Conservation (phyloP, 2,113 vertebrate genomes). For the Cyprinodon brontotheroides region DNA sequence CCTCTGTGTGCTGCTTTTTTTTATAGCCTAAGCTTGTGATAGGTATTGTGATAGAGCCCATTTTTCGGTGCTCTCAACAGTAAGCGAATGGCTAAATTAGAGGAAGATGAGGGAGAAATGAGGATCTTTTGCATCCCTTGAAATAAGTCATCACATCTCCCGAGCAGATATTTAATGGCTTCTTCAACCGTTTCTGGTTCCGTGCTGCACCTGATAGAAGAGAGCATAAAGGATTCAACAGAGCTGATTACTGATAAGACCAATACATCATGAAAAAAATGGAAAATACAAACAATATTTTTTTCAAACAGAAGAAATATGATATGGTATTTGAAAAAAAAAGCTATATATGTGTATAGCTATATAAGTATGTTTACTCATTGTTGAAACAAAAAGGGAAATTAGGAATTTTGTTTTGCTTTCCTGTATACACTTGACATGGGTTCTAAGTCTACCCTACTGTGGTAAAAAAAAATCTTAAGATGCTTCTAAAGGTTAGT, state of each 20-base stretch:
- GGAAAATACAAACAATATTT: not conserved
- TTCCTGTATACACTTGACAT: too few relatives aligned
- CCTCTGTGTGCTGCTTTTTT: slow-evolving; percentile 58
- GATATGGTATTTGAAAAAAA: too few relatives aligned
- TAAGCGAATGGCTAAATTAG: slow-evolving; percentile 69
- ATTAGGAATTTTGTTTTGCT: too few relatives aligned
- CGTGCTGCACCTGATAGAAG: slow-evolving; percentile 9
- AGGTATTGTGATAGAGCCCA: slow-evolving; percentile 67
- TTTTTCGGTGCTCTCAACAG: slow-evolving; percentile 54
- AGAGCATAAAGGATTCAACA: not conserved
- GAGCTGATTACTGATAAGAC: not conserved
- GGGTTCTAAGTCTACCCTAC: not conserved
- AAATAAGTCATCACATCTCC: slow-evolving; percentile 51
- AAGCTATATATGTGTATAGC: too few relatives aligned
- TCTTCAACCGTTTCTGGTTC: slow-evolving; percentile 7
- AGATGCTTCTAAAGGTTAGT: slow-evolving; percentile 30
- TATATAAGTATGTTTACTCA: too few relatives aligned
- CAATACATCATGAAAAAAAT: not conserved
- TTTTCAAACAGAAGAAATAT: not conserved
- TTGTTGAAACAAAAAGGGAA: too few relatives aligned
- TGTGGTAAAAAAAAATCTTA: slow-evolving; percentile 21
- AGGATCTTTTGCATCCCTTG: slow-evolving; percentile 53
- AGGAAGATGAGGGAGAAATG: slow-evolving; percentile 61
- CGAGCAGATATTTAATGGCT: slow-evolving; percentile 26
- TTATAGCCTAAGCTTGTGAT: slow-evolving; percentile 52